These are phyloP conservation scores for Chalcosyrphus nemorum DNA, from an alignment of 2,888 invertebrate species.

Conservation along the genomic window DNA sequence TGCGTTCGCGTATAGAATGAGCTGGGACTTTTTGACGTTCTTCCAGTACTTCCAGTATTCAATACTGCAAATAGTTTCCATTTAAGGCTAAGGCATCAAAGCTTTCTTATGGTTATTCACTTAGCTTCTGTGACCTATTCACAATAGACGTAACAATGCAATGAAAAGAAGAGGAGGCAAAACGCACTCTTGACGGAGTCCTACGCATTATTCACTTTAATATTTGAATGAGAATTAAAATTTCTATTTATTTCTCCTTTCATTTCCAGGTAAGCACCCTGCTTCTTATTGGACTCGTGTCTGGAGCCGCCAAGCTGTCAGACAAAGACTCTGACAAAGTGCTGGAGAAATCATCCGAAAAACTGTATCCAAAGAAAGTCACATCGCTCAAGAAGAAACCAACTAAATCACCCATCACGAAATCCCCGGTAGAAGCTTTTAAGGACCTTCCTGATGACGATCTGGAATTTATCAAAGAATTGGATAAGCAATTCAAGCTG, in stretches of 20 bases:
- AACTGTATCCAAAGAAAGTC: conserved; percentile 79
- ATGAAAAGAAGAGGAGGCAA: no score
- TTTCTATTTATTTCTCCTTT: background rate
- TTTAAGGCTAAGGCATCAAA: no score
- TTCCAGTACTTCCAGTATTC: no score
- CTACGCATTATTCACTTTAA: no score
- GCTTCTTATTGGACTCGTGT: conserved; percentile 24
- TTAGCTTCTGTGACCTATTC: no score
- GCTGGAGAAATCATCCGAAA: conserved; percentile 71
- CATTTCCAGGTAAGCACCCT: conserved; percentile 26
- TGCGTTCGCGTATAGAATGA: no score
- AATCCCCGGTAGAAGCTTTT: conserved; percentile 76
- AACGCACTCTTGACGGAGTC: no score
- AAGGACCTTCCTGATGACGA: conserved; percentile 79
- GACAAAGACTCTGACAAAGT: conserved; percentile 55
- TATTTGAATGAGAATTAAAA: no score
- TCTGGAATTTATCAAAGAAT: conserved; percentile 80
- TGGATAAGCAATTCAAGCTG: conserved; percentile 81
- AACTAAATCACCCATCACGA: conserved; percentile 76
- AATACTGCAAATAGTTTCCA: no score
- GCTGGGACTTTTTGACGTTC: no score
- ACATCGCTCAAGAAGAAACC: conserved; percentile 78
- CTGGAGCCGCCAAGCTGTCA: conserved; percentile 23
- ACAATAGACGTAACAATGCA: no score
- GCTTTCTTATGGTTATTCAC: no score